A percentile compares a stretch with the other conserved stretches of the same genome.
Conservation (phyloP, 2,113 vertebrate genomes). For the Colossoma macropomum region DNA sequence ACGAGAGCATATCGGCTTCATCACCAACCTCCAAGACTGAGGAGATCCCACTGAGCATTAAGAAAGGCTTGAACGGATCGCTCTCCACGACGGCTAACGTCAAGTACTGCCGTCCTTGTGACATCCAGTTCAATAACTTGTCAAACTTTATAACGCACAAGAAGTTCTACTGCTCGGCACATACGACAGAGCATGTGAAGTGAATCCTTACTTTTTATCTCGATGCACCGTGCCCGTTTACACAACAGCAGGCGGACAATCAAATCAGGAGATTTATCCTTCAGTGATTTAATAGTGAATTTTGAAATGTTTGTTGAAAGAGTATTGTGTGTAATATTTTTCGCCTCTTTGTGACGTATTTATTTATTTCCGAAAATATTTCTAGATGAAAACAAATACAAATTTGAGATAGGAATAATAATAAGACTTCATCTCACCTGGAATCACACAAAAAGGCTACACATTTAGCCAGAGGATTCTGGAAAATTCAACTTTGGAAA, state of each 20-base stretch:
- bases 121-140: slow-evolving; percentile 91
- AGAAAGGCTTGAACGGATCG: slow-evolving; percentile 81
- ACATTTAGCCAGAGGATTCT: not conserved
- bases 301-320: slow-evolving; percentile 45
- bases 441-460: not conserved
- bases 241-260: slow-evolving; percentile 58
- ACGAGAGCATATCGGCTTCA: slow-evolving; percentile 80
- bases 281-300: slow-evolving; percentile 45
- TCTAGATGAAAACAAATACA: slow-evolving; percentile 30
- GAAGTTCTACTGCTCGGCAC: slow-evolving; percentile 92
- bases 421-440: slow-evolving; percentile 6
- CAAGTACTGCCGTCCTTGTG: slow-evolving; percentile 88
- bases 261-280: slow-evolving; percentile 50
- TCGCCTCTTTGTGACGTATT: slow-evolving; percentile 36
- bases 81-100: slow-evolving; percentile 76
- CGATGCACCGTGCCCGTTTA: slow-evolving; percentile 20
- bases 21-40: slow-evolving; percentile 76
- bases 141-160: slow-evolving; percentile 95
- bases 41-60: slow-evolving; percentile 81
- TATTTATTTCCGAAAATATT: slow-evolving; percentile 52
- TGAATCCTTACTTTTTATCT: slow-evolving; percentile 58
- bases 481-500: slow-evolving; percentile 12
- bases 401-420: slow-evolving; percentile 11
- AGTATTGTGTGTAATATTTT: slow-evolving; percentile 54
- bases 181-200: slow-evolving; percentile 88